Percentiles rank a stretch among this genome's conserved stretches.
Evolutionary conservation across 2,113 vertebrate genomes (phyloP).

Genomic region (Nyctibius bracteatus): DNA sequence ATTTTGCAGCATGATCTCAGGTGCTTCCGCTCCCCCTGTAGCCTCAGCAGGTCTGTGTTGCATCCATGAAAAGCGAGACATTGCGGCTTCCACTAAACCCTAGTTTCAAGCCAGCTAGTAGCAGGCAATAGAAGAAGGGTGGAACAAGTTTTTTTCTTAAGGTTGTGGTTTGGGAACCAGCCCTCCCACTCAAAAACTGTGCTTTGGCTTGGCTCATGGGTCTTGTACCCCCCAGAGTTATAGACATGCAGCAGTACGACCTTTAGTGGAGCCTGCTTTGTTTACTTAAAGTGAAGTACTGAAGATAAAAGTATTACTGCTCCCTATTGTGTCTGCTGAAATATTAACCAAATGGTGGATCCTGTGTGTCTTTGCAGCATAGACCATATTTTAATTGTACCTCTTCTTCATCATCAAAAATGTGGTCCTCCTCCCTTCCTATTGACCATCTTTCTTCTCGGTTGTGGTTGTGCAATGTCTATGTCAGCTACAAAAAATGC

Average conservation of each 20-base stretch:
- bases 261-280: neutral
- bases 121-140: neutral
- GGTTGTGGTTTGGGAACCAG: neutral
- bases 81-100: neutral
- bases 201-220: neutral
- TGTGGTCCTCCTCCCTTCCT: neutral
- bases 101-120: neutral
- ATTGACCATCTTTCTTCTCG: neutral
- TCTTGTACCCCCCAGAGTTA: neutral
- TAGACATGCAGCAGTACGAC: neutral
- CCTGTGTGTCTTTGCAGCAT: rapidly evolving
- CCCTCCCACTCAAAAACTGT: neutral
- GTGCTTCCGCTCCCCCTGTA: neutral
- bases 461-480: neutral
- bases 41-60: neutral
- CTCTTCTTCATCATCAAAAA: neutral
- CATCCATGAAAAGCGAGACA: neutral
- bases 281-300: neutral
- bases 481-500: neutral
- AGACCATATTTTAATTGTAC: neutral
- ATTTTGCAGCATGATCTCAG: neutral
- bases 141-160: neutral
- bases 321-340: neutral
- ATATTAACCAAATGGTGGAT: neutral
- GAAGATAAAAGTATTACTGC: neutral